These are phyloP conservation scores for Choreutis nemorana DNA, from an alignment of 2,888 invertebrate genomes.

Conservation along the genomic window DNA sequence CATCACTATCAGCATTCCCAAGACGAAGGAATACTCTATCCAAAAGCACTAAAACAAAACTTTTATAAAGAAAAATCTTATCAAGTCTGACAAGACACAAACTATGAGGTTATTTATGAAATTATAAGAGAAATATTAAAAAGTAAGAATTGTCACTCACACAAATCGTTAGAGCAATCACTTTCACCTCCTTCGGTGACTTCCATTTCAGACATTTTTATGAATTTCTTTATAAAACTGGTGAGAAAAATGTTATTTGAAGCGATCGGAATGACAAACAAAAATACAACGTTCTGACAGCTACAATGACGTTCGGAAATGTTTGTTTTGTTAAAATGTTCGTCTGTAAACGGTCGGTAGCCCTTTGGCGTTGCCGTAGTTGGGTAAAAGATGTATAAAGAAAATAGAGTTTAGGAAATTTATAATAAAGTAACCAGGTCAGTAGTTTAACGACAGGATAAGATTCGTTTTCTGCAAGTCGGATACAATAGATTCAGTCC, in stretches of 20 bases:
- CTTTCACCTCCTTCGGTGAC: constrained; percentile 39
- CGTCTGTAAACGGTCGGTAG: too few relatives aligned
- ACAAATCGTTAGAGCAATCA: constrained; percentile 50
- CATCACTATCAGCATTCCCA: constrained; percentile 89
- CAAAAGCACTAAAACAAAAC: constrained; percentile 72
- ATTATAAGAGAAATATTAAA: constrained; percentile 1
- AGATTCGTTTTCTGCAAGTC: too few relatives aligned
- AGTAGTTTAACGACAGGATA: too few relatives aligned
- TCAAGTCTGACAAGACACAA: constrained; percentile 7
- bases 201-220: constrained; percentile 57
- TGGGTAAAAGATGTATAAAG: too few relatives aligned
- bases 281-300: constrained; percentile 9
- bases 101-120: constrained; percentile 11
- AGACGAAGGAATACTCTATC: constrained; percentile 90
- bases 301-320: constrained; percentile 3
- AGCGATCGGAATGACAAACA: constrained; percentile 29
- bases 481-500: too few relatives aligned
- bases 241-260: constrained; percentile 7
- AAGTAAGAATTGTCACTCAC: constrained; percentile 36
- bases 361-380: too few relatives aligned
- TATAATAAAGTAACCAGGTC: too few relatives aligned
- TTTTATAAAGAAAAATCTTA: constrained; percentile 8
- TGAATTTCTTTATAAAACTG: constrained; percentile 12
- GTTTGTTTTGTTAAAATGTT: constrained; percentile 3
- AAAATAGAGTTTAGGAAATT: too few relatives aligned